Conservation (phyloP, 2,113 vertebrate species). For the Rhea americana region DNA sequence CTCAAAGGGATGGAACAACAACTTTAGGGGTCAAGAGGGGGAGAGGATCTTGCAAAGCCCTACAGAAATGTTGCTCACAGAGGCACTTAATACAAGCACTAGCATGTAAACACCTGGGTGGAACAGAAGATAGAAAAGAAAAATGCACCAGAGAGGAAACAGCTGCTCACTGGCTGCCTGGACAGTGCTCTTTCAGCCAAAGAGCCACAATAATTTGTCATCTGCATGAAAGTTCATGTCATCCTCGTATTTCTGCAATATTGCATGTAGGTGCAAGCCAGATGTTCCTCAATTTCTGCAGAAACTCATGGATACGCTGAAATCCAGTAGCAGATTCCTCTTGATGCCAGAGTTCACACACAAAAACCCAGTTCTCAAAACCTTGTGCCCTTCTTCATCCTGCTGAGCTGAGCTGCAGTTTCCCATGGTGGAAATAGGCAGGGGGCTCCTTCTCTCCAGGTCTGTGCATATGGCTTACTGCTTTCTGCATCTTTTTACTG, state of each 20-base stretch:
- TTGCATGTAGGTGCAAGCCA: fast-evolving
- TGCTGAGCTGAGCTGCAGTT: neutral
- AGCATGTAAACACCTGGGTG: neutral
- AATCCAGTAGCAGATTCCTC: neutral
- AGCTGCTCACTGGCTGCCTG: neutral
- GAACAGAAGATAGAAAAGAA: neutral
- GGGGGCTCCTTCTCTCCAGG: neutral
- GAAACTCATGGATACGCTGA: neutral
- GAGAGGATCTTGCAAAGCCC: neutral
- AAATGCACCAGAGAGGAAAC: neutral
- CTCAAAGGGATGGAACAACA: neutral
- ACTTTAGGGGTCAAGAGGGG: neutral
- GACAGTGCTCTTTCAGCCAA: neutral
- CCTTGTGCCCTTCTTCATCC: neutral
- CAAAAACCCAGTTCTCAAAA: neutral
- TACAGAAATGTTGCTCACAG: conserved; percentile 27
- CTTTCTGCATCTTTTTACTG: neutral
- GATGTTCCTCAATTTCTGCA: neutral
- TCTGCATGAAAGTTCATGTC: neutral
- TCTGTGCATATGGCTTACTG: conserved; percentile 51
- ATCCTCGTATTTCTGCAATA: neutral
- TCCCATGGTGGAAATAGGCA: neutral
- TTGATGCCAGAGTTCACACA: neutral
- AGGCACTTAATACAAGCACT: conserved; percentile 64
- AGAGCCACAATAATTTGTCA: neutral